Percentiles rank a stretch among this genome's conserved stretches.
These are phyloP conservation scores for Oreochromis aureus DNA, from an alignment of 2,113 vertebrate genomes.

Conservation along the genomic window DNA sequence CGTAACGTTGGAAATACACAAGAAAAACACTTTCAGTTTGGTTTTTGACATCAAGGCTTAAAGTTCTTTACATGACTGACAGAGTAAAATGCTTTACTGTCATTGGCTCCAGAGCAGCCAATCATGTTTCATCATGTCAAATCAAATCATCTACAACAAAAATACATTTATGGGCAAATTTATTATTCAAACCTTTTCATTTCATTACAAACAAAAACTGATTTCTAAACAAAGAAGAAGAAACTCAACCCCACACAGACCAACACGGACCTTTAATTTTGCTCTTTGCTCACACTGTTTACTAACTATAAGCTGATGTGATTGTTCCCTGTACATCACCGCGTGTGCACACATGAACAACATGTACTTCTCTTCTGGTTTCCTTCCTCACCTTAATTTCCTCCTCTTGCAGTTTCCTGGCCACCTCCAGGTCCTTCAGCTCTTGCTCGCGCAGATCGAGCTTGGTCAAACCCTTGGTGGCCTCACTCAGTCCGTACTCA, in stretches of 20 bases:
- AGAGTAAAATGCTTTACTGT: neutral
- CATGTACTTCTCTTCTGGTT: neutral
- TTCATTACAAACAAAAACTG: neutral
- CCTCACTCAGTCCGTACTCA: constrained; percentile 67
- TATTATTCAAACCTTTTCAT: neutral
- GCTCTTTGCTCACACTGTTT: neutral
- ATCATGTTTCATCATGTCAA: neutral
- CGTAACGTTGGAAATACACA: neutral
- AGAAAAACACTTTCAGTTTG: neutral
- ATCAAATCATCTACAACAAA: neutral
- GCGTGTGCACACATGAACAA: neutral
- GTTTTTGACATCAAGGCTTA: neutral
- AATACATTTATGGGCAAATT: neutral
- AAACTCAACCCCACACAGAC: neutral
- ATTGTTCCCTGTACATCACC: neutral
- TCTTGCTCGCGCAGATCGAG: constrained; percentile 76
- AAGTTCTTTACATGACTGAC: neutral
- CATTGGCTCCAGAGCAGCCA: neutral
- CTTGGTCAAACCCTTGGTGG: constrained; percentile 64
- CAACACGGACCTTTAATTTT: neutral
- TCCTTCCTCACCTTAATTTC: constrained; percentile 79
- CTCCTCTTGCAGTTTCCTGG: constrained; percentile 87
- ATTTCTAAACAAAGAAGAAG: neutral
- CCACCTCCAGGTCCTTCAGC: constrained; percentile 87
- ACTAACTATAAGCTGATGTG: neutral